Percentiles rank a stretch among this genome's conserved stretches.
These are phyloP conservation scores for Caenorhabditis sinica DNA, from an alignment of 2,888 invertebrate species.

Conservation along the genomic window DNA sequence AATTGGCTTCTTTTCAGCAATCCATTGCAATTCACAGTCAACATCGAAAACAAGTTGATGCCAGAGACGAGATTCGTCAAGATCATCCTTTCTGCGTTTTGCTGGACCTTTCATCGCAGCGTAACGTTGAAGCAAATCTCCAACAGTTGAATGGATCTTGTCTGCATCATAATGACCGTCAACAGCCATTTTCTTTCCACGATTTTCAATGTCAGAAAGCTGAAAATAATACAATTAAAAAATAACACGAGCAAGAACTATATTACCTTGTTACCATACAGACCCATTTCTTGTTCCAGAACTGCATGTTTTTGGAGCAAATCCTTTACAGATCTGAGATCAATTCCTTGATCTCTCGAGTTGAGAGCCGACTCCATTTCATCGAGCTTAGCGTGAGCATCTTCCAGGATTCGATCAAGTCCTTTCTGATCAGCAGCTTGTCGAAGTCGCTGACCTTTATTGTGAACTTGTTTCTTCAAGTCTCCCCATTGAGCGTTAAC, in stretches of 20 bases:
- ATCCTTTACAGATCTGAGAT: constrained; percentile 94
- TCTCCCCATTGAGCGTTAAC: constrained; percentile 90
- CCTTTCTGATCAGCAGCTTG: constrained; percentile 80
- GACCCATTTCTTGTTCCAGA: constrained; percentile 91
- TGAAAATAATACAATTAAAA: constrained; percentile 84
- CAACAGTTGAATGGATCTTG: constrained; percentile 86
- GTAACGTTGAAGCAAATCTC: constrained; percentile 66
- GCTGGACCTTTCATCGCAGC: constrained; percentile 88
- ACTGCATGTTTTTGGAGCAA: constrained; percentile 87
- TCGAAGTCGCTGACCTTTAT: constrained; percentile 82
- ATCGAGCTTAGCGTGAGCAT: constrained; percentile 91
- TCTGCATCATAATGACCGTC: constrained; percentile 96
- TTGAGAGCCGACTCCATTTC: constrained; percentile 90
- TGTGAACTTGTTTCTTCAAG: constrained; percentile 88
- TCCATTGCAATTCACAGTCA: constrained; percentile 95
- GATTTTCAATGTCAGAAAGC: constrained; percentile 82
- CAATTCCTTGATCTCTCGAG: constrained; percentile 89
- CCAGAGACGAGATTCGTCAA: constrained; percentile 93
- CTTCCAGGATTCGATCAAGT: constrained; percentile 89
- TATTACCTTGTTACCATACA: constrained; percentile 90
- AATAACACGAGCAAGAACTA: constrained; percentile 83
- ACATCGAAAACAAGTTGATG: constrained; percentile 96
- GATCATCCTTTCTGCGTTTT: constrained; percentile 88
- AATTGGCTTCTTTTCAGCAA: constrained; percentile 90
- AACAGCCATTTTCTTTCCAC: constrained; percentile 91